Base-by-base conservation (phyloP, 1,140 invertebrate genomes). In the Plodia interpunctella region DNA sequence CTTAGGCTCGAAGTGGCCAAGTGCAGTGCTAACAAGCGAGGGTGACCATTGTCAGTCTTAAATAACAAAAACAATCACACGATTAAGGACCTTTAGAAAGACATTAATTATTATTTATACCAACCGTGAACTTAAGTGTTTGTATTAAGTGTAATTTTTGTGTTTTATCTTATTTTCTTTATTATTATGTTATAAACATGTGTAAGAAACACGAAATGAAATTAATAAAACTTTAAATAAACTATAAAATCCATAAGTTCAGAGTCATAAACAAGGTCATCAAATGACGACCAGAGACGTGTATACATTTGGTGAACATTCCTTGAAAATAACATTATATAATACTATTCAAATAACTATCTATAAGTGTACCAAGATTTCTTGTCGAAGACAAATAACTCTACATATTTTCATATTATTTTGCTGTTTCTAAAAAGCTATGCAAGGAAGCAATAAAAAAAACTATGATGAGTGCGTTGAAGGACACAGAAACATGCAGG, bases 361-460 rank as follows among this genome's bases (percentile, higher is more conserved):
- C 80, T 81, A 83, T 66, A 78, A 64, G 65, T 74, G 72, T 87
- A 87, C 85, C 85, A 85, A 88, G 85, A 87, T 88, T 86, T 80
- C 63, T 76, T 78, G 74, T 76, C 66, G 53, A 32, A 57, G 49
- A 60, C 55, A 60, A 60, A 55, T 38, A 62, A 44, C 49, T 35
- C 54, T 62, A 67, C 59, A 67, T 61, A 67, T 69, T 60, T 76
- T 64, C 62, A 74, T 65, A 71, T 63, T 60, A 83, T 80, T 83
- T 86, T 85, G 81, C 80, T 80, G 80, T 84, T 76, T 66, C 67
- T 76, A 76, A 65, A 66, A 53, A 53, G 51, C 51, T 25, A 25
- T 25, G 78, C 76, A 78, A 74, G 73, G 55, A 85, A 86, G 74
- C 71, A 68, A 65, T 66, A 76, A 68, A 72, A 79, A 70, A 65